Base-by-base conservation (phyloP, 2,797 vertebrate genomes). In the Amblyraja radiata region DNA sequence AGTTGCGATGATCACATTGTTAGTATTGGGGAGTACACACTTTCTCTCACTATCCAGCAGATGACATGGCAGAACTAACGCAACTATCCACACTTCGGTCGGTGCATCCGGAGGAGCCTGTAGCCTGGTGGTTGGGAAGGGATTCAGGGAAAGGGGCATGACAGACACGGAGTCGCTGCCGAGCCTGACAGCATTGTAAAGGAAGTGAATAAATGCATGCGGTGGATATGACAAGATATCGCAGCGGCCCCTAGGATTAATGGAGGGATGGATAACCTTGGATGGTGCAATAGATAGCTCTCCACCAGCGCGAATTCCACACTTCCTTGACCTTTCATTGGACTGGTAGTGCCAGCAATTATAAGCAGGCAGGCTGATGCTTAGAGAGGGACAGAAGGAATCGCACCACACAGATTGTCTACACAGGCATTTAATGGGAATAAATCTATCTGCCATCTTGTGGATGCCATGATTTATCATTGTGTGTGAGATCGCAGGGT, bases 1-100 rank as follows among this genome's bases (percentile, higher is more conserved):
- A 68, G 65, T 10, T 10, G 9, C 9, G 9, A 0, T 10, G 9
- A 0, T 68, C 6, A 0, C 2, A 3, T 16, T 1, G 9, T 10
- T 2, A 68, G 65, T 3, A 13, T 68, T 68, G 9, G 65, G 65
- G 65, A 9, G 65, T 68, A 10, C 65, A 1, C 71, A 18, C 71
- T 73, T 73, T 18, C 21, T 73, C 16, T 73, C 14, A 1, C 3
- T 73, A 73, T 6, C 71, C 18, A 68, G 65, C 65, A 68, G 65
- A 68, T 68, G 65, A 68, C 65, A 21, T 0, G 71, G 23, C 71
- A 25, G 21, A 73, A 23, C 71, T 23, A 4, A 73, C 9, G 18
- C 13, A 80, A 18, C 14, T 16, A 39, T 80, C 78, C 16, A 1
- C n/a, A 54, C 39, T 81, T 36, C 0, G 1, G 39, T 36, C 0